phyloP scores from a whole-genome alignment of 2,113 vertebrate genomes.

The Salvelinus fontinalis region DNA sequence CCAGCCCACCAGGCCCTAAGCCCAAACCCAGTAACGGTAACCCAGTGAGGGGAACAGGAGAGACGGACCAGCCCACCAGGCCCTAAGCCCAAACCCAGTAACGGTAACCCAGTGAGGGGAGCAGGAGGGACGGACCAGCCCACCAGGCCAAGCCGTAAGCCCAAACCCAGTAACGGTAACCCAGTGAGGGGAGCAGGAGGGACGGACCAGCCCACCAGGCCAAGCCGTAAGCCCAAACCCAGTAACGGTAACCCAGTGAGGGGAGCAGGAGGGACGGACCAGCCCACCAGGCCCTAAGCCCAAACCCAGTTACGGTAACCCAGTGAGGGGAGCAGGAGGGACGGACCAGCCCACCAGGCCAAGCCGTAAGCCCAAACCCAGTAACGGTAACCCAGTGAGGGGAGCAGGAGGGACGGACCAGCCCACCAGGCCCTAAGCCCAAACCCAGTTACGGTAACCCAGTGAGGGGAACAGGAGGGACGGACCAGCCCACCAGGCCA shows the following conservation, averaged over 20 bases:
- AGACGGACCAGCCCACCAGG: constrained; percentile 12
- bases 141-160: constrained; percentile 46
- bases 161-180: constrained; percentile 47
- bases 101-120: constrained; percentile 42
- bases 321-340: constrained; percentile 24
- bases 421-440: constrained; percentile 43
- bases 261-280: neutral
- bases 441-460: constrained; percentile 46
- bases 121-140: neutral
- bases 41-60: constrained; percentile 26
- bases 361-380: constrained; percentile 51
- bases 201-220: constrained; percentile 9
- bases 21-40: constrained; percentile 46
- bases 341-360: constrained; percentile 19
- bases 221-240: constrained; percentile 54
- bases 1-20: constrained; percentile 42
- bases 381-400: constrained; percentile 48
- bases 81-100: constrained; percentile 52
- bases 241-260: constrained; percentile 48
- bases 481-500: constrained; percentile 12
- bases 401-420: neutral
- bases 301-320: constrained; percentile 48
- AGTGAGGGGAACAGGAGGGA: constrained; percentile 20
- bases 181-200: constrained; percentile 26
- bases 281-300: constrained; percentile 43